These are phyloP conservation scores for Hypolimnas misippus DNA, from an alignment of 2,888 invertebrate species.

Conservation along the genomic window DNA sequence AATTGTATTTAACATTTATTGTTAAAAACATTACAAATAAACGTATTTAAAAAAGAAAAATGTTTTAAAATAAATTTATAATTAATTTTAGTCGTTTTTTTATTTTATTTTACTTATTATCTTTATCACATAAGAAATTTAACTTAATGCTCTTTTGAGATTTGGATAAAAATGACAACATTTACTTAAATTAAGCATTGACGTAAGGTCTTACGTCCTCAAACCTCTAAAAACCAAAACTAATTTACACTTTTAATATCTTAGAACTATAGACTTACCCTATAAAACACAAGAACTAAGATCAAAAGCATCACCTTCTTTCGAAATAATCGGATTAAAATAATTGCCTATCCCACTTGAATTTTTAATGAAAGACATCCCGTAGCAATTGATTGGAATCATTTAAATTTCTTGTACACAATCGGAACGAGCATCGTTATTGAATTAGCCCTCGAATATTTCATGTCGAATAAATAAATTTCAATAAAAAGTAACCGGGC, in stretches of 20 bases:
- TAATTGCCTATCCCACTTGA: constrained; percentile 75
- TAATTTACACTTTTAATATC: not conserved
- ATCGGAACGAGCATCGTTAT: constrained; percentile 66
- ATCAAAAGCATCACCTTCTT: not conserved
- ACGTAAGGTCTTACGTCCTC: no score
- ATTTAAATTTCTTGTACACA: constrained; percentile 78
- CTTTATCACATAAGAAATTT: no score
- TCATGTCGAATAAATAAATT: constrained; percentile 69
- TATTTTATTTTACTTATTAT: no score
- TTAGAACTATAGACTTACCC: not conserved
- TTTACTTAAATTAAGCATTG: no score
- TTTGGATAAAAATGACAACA: no score
- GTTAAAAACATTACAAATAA: constrained; percentile 72
- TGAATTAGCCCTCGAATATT: constrained; percentile 76
- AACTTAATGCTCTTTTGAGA: no score
- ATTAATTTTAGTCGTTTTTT: no score
- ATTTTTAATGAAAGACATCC: constrained; percentile 76
- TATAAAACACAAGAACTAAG: not conserved
- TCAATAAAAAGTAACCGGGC: constrained; percentile 56
- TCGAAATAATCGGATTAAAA: constrained; percentile 52
- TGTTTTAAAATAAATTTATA: no score
- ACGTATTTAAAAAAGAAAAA: not conserved
- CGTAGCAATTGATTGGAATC: constrained; percentile 75
- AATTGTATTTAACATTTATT: constrained; percentile 71
- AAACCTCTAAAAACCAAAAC: no score